These are phyloP conservation scores for Orestias chungarensis DNA, from an alignment of 2,797 vertebrate species.

Conservation along the genomic window DNA sequence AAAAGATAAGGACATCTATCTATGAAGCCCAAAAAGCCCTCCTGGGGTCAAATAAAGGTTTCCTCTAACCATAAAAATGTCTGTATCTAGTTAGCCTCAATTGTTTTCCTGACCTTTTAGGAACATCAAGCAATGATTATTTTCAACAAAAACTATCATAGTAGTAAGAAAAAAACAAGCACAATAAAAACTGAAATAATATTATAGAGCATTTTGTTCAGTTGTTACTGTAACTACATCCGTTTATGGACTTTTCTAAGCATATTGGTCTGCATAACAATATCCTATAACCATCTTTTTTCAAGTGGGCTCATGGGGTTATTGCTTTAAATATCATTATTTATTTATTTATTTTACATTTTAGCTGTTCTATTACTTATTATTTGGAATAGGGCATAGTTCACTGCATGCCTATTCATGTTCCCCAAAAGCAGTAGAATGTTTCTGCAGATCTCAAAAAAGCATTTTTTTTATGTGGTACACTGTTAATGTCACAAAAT, in stretches of 20 bases:
- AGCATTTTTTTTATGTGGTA: no score
- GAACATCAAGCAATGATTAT: slow-evolving; percentile 40
- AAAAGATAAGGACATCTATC: slow-evolving; percentile 79
- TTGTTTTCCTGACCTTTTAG: slow-evolving; percentile 71
- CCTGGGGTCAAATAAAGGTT: slow-evolving; percentile 72
- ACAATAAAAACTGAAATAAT: neutral
- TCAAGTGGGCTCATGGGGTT: neutral
- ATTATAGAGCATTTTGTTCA: neutral
- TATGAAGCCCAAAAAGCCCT: slow-evolving; percentile 72
- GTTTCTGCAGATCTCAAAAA: neutral
- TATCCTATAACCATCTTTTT: neutral
- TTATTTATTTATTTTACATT: neutral
- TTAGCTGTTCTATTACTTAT: neutral
- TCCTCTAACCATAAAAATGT: slow-evolving; percentile 61
- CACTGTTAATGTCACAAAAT: neutral
- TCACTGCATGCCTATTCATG: neutral
- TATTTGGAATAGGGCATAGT: neutral
- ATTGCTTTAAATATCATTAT: neutral
- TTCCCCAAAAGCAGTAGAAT: neutral
- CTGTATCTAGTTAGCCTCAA: slow-evolving; percentile 62
- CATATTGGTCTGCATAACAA: neutral
- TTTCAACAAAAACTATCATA: slow-evolving; percentile 9
- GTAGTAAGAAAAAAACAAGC: slow-evolving; percentile 12
- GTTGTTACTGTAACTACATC: neutral
- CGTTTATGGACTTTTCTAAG: neutral